Conservation (phyloP, 2,797 vertebrate species). For the Peromyscus attwateri region DNA sequence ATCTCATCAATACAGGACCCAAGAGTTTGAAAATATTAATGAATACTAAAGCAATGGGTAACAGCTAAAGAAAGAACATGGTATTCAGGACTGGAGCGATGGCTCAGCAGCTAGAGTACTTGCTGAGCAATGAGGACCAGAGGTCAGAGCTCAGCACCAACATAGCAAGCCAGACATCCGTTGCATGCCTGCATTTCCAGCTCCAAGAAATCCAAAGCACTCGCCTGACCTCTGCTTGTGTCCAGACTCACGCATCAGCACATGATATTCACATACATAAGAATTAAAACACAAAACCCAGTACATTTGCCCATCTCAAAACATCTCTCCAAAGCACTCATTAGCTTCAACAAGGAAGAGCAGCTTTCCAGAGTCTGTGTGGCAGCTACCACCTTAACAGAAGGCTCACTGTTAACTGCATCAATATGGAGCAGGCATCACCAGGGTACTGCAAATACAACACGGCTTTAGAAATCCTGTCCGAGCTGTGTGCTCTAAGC, state of each 20-base stretch:
- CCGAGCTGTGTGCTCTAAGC: background rate
- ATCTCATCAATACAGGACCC: background rate
- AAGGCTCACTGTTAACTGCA: conserved; percentile 9
- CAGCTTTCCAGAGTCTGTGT: background rate
- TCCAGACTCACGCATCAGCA: background rate
- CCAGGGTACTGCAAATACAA: background rate
- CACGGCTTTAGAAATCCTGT: background rate
- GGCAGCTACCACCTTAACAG: background rate
- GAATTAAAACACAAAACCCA: background rate
- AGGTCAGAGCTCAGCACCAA: background rate
- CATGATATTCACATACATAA: background rate
- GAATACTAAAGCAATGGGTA: background rate
- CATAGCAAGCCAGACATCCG: background rate
- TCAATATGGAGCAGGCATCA: background rate
- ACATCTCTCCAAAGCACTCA: conserved; percentile 15
- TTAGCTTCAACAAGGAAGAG: conserved; percentile 6
- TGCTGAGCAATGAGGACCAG: background rate
- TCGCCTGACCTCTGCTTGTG: background rate
- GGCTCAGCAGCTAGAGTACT: background rate
- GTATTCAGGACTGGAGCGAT: background rate
- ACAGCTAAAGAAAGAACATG: background rate
- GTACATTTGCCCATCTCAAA: background rate
- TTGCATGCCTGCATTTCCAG: background rate
- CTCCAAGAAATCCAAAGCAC: background rate
- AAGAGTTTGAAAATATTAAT: background rate